Percentiles rank a stretch among this genome's conserved stretches.
These are phyloP conservation scores for Mantis religiosa DNA, from an alignment of 2,888 invertebrate species.

Conservation along the genomic window DNA sequence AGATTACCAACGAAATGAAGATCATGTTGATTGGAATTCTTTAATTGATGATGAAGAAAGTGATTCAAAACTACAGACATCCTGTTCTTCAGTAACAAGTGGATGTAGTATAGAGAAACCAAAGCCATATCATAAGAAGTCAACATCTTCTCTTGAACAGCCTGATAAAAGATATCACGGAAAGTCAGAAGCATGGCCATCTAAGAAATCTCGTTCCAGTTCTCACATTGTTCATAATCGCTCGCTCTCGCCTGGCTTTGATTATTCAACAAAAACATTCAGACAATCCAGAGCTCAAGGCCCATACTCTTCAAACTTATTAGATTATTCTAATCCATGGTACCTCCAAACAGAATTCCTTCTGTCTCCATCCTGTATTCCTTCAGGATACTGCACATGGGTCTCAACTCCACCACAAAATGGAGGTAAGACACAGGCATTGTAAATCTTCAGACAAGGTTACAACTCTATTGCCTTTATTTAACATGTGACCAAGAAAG, in stretches of 20 bases:
- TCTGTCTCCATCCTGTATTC: conserved; percentile 20
- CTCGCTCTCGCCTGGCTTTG: not conserved
- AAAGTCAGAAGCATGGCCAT: not conserved
- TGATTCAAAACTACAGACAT: not conserved
- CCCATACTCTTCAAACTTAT: not conserved
- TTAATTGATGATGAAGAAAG: not conserved
- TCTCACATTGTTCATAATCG: not conserved
- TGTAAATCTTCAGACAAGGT: not conserved
- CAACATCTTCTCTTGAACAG: not conserved
- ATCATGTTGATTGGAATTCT: not conserved
- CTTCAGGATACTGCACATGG: conserved; percentile 30
- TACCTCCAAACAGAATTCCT: conserved; percentile 24
- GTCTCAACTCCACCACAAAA: conserved; percentile 20
- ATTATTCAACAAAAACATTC: not conserved
- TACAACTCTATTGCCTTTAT: no score
- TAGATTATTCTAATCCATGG: conserved; percentile 18
- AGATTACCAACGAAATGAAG: not conserved
- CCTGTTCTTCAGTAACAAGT: not conserved
- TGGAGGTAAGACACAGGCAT: conserved; percentile 21
- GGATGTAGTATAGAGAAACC: not conserved
- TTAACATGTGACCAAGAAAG: no score
- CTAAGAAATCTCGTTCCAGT: not conserved
- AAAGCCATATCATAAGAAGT: not conserved
- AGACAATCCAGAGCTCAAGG: not conserved
- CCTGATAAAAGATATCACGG: not conserved